These are phyloP conservation scores for Microcebus jonahi DNA, from an alignment of 2,113 vertebrate genomes.

Conservation along the genomic window DNA sequence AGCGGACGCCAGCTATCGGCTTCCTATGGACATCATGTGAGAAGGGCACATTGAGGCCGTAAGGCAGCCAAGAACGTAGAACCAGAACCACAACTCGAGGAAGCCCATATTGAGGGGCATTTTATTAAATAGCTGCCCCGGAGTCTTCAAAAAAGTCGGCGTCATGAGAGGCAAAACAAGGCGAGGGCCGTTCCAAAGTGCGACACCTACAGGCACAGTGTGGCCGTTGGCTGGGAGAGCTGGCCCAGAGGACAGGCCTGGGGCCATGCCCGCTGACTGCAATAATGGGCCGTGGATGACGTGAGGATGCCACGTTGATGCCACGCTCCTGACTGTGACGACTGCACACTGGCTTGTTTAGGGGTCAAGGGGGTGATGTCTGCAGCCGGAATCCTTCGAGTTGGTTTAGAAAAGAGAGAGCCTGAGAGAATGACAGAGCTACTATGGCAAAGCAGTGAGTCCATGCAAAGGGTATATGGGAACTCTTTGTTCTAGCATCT, in stretches of 20 bases:
- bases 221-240: background rate
- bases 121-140: background rate
- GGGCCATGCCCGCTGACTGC: background rate
- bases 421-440: background rate
- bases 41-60: fast-evolving
- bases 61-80: background rate
- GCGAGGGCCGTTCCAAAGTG: background rate
- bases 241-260: background rate
- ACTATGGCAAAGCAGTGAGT: background rate
- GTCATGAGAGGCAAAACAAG: background rate
- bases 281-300: background rate
- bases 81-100: background rate
- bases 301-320: fast-evolving
- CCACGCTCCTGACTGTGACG: background rate
- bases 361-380: background rate
- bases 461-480: background rate
- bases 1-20: background rate
- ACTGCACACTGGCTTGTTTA: background rate
- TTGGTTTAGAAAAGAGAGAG: no score
- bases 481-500: background rate
- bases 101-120: no score
- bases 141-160: background rate
- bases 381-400: background rate
- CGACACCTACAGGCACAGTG: background rate
- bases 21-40: no score